These are phyloP conservation scores for Papilio demoleus DNA, from an alignment of 2,888 invertebrate genomes.

Conservation along the genomic window DNA sequence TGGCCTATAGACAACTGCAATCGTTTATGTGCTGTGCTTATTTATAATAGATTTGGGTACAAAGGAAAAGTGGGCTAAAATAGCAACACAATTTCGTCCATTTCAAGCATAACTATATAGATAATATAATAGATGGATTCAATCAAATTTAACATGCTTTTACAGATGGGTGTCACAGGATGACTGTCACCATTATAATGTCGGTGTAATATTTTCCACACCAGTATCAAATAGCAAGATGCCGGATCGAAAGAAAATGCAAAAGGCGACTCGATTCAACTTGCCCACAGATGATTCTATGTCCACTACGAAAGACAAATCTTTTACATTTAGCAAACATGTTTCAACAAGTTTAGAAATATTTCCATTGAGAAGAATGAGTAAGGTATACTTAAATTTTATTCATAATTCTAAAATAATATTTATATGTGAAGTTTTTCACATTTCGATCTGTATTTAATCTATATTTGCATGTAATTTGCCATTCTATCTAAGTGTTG, in stretches of 20 bases:
- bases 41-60: too few species aligned
- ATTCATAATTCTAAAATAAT: too few species aligned
- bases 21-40: too few species aligned
- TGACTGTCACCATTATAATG: conserved; percentile 82
- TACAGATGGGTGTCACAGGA: conserved; percentile 84
- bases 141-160: neutral
- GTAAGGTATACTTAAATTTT: conserved; percentile 58
- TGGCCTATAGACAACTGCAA: too few species aligned
- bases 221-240: conserved; percentile 84
- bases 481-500: too few species aligned
- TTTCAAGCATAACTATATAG: too few species aligned
- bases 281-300: conserved; percentile 79
- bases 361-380: conserved; percentile 76
- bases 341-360: conserved; percentile 80
- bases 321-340: conserved; percentile 72
- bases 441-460: too few species aligned
- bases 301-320: conserved; percentile 71
- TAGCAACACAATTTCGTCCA: too few species aligned
- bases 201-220: conserved; percentile 91
- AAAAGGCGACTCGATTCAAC: conserved; percentile 86
- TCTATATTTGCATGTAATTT: too few species aligned
- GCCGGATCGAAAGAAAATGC: conserved; percentile 65
- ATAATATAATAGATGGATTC: too few species aligned
- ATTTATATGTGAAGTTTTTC: too few species aligned
- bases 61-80: too few species aligned